These are phyloP conservation scores for Sarcophaga bullata DNA, from an alignment of 1,140 invertebrate genomes.

Conservation along the genomic window DNA sequence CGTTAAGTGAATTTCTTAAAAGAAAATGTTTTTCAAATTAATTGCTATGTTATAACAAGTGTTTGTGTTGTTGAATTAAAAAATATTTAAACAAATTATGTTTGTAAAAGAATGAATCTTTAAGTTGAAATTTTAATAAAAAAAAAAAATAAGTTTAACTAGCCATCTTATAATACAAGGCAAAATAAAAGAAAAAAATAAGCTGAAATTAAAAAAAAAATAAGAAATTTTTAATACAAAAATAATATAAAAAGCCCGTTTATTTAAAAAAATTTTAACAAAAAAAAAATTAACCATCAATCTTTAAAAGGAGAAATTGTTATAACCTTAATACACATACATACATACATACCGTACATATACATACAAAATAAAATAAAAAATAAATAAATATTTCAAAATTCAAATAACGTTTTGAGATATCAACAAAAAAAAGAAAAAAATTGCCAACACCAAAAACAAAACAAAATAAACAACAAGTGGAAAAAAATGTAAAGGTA, in stretches of 20 bases:
- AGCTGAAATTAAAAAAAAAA: background rate
- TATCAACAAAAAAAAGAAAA: conserved; percentile 11
- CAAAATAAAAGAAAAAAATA: background rate
- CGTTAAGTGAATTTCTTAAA: too few species aligned
- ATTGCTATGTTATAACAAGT: too few species aligned
- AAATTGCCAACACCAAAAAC: conserved; percentile 31
- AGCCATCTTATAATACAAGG: background rate
- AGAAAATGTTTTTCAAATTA: too few species aligned
- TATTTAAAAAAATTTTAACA: too few species aligned
- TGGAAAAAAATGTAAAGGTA: background rate
- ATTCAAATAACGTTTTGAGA: conserved; percentile 38
- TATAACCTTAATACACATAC: conserved; percentile 28
- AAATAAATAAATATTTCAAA: conserved; percentile 24
- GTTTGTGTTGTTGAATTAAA: too few species aligned
- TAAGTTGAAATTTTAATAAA: background rate
- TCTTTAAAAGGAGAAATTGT: conserved; percentile 34
- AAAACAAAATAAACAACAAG: conserved; percentile 9
- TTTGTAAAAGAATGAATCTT: background rate
- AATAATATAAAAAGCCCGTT: background rate
- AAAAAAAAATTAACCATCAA: conserved; percentile 19
- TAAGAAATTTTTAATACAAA: background rate
- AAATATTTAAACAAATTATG: too few species aligned
- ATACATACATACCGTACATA: background rate
- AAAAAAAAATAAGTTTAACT: background rate
- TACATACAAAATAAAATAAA: background rate